A percentile compares a stretch with the other conserved stretches of the same genome.
These are phyloP conservation scores for Pinctada fucata DNA, from an alignment of 2,888 invertebrate species.

Conservation along the genomic window DNA sequence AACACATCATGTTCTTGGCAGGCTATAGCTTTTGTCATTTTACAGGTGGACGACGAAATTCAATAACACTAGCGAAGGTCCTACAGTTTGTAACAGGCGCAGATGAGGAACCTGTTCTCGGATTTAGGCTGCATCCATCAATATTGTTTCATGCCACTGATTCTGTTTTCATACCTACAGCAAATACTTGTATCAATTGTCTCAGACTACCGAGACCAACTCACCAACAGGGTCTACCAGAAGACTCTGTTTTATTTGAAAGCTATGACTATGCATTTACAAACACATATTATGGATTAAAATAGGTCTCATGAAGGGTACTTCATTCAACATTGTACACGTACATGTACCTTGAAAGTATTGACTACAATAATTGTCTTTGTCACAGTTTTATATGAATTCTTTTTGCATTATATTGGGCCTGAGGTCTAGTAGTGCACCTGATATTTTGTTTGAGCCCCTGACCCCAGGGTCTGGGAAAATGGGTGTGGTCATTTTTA, in stretches of 20 bases:
- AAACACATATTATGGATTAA: constrained; percentile 24
- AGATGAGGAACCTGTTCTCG: constrained; percentile 30
- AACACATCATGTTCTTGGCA: too few species aligned
- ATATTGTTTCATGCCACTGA: constrained; percentile 14
- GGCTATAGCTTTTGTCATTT: background rate
- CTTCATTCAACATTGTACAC: too few species aligned
- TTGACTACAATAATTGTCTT: too few species aligned
- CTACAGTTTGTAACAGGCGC: constrained; percentile 24
- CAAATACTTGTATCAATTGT: constrained; percentile 30
- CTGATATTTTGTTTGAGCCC: too few species aligned
- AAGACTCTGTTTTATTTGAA: constrained; percentile 2
- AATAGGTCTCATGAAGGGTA: constrained; percentile 1
- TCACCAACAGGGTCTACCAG: background rate
- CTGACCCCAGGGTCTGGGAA: too few species aligned
- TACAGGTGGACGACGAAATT: constrained; percentile 18
- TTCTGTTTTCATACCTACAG: constrained; percentile 18
- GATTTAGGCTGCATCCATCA: constrained; percentile 27
- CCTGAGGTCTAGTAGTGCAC: too few species aligned
- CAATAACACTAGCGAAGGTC: constrained; percentile 4
- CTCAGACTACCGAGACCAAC: constrained; percentile 21
- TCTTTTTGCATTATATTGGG: too few species aligned
- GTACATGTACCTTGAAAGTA: too few species aligned
- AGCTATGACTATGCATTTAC: constrained; percentile 28
- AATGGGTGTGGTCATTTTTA: too few species aligned
- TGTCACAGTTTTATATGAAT: too few species aligned